phyloP scores from a whole-genome alignment of 2,888 invertebrate species.

The Drosophila diplacantha region DNA sequence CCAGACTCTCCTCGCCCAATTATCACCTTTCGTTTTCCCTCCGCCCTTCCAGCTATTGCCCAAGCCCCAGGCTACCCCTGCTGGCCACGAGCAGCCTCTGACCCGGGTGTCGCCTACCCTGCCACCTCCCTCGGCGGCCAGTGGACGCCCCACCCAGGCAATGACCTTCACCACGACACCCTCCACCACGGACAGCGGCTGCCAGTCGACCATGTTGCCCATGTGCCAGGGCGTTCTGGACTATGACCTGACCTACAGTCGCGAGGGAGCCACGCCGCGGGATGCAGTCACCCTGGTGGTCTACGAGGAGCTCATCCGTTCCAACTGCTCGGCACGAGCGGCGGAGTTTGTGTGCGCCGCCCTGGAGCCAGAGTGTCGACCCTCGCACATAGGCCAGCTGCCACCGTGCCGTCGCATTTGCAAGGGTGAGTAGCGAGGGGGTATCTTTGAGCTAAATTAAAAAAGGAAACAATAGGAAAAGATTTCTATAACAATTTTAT shows the following conservation, averaged over 20 bases:
- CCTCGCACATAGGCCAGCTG: constrained; percentile 80
- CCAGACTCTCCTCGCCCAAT: neutral
- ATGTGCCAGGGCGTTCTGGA: constrained; percentile 83
- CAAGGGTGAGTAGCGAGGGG: constrained; percentile 78
- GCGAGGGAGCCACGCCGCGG: constrained; percentile 62
- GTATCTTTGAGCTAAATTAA: too few relatives aligned
- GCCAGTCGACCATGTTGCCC: constrained; percentile 75
- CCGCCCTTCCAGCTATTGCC: constrained; percentile 41
- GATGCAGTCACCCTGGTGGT: constrained; percentile 78
- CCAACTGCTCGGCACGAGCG: constrained; percentile 82
- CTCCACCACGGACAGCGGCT: constrained; percentile 59
- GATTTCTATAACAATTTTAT: neutral
- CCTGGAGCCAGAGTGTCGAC: constrained; percentile 84
- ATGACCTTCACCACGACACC: constrained; percentile 56
- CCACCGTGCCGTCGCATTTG: constrained; percentile 83
- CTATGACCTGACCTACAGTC: constrained; percentile 81
- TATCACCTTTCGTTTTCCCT: neutral
- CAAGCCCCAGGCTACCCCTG: constrained; percentile 53
- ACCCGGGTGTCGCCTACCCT: constrained; percentile 82
- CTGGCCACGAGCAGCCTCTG: constrained; percentile 48
- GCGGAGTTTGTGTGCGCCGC: constrained; percentile 82
- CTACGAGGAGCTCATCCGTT: constrained; percentile 81
- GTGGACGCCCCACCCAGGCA: constrained; percentile 62
- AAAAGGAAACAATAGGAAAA: too few relatives aligned
- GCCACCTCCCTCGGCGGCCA: constrained; percentile 78